phyloP scores from a whole-genome alignment of 64 coral and sea anemone species.

The Hydrozoanthus tunicans region DNA sequence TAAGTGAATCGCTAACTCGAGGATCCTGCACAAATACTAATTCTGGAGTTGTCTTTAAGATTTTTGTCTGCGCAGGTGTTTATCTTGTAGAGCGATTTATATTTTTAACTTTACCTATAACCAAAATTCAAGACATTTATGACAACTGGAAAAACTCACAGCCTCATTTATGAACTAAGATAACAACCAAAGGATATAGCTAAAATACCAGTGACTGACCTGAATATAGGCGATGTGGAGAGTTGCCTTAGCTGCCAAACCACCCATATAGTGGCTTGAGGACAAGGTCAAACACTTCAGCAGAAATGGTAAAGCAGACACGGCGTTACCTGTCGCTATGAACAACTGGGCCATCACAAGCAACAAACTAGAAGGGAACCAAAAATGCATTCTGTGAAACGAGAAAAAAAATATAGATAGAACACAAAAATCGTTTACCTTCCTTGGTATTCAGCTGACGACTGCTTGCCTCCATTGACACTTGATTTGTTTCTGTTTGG shows the following conservation, averaged over 20 bases:
- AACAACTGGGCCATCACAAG: conserved; percentile 73
- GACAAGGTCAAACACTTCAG: conserved; percentile 82
- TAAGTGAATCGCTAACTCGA: too few relatives aligned
- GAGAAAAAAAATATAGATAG: not conserved
- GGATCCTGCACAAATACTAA: too few relatives aligned
- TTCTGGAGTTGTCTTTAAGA: too few relatives aligned
- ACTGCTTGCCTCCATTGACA: not conserved
- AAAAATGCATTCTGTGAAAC: not conserved
- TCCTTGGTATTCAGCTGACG: conserved; percentile 22
- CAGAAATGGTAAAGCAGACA: conserved; percentile 76
- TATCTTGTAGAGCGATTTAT: too few relatives aligned
- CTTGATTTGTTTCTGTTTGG: conserved; percentile 31
- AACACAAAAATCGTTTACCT: not conserved
- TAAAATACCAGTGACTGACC: conserved; percentile 30
- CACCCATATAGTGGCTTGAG: conserved; percentile 68
- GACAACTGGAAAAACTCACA: too few relatives aligned
- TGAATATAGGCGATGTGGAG: conserved; percentile 87
- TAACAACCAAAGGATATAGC: too few relatives aligned
- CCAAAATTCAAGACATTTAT: too few relatives aligned
- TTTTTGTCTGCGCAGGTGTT: too few relatives aligned
- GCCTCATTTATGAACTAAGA: too few relatives aligned
- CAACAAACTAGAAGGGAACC: conserved; percentile 14
- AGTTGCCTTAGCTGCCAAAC: conserved; percentile 67
- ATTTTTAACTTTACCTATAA: too few relatives aligned
- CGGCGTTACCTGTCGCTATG: conserved; percentile 61